Percentiles rank a stretch among this genome's conserved stretches.
Conservation (phyloP, 2,113 vertebrate genomes). For the Nothoprocta pentlandii region DNA sequence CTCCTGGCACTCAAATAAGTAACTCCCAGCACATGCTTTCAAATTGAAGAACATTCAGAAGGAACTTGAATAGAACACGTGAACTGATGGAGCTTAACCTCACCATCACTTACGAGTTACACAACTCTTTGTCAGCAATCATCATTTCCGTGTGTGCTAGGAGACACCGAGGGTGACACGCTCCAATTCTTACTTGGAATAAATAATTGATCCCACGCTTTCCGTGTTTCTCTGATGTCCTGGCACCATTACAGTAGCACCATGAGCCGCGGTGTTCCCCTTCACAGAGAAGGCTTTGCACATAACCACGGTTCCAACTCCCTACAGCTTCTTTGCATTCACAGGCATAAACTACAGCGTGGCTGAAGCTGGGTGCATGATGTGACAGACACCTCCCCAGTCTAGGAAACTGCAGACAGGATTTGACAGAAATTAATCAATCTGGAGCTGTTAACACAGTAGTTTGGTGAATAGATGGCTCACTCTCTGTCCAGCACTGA, state of each 20-base stretch:
- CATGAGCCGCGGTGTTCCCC: rapidly evolving
- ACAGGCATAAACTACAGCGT: neutral
- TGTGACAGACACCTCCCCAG: neutral
- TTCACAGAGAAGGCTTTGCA: neutral
- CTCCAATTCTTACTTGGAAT: neutral
- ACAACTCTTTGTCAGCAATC: neutral
- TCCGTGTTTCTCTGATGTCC: neutral
- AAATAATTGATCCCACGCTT: neutral
- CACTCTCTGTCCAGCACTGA: neutral
- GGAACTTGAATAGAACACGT: neutral
- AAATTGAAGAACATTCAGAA: neutral
- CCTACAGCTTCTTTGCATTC: neutral
- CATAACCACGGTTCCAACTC: neutral
- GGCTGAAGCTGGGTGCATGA: neutral
- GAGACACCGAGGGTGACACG: neutral
- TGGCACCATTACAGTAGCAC: neutral
- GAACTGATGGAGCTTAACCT: neutral
- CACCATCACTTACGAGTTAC: neutral
- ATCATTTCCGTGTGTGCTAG: neutral
- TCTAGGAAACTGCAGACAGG: rapidly evolving
- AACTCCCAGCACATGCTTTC: rapidly evolving
- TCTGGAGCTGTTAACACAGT: neutral
- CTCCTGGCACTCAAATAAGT: neutral
- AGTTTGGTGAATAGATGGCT: neutral
- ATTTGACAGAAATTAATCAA: neutral